Conservation (phyloP, 2,888 invertebrate species). For the Tolmerus cingulatus region DNA sequence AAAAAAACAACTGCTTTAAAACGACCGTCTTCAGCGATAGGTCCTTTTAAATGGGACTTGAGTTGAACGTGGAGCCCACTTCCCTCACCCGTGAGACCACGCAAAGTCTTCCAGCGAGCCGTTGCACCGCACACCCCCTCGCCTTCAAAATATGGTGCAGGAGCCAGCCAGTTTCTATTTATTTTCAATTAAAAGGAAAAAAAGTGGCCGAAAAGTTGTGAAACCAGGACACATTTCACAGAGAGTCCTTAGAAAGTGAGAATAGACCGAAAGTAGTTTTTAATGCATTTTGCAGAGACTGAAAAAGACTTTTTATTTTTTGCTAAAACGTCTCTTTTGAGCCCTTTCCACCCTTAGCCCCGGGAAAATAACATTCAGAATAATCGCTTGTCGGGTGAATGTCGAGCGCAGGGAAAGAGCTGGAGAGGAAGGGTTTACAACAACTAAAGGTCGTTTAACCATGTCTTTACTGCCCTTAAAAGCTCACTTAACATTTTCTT, state of each 20-base stretch:
- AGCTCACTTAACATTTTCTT: constrained; percentile 16
- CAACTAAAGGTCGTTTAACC: constrained; percentile 31
- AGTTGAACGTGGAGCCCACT: background rate
- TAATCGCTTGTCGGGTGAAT: background rate
- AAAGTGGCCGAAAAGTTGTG: background rate
- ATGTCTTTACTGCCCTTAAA: constrained; percentile 10
- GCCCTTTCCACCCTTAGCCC: background rate
- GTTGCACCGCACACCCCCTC: background rate
- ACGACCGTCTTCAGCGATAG: background rate
- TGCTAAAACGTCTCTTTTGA: background rate
- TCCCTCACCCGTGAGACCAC: background rate
- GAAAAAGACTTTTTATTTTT: background rate
- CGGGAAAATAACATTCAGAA: background rate
- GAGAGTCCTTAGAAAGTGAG: constrained; percentile 3
- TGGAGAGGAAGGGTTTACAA: background rate
- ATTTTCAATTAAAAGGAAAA: background rate
- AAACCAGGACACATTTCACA: background rate
- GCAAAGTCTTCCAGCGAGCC: background rate
- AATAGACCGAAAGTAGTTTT: constrained; percentile 20
- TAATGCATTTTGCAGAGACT: constrained; percentile 5
- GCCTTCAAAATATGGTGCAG: background rate
- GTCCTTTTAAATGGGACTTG: background rate
- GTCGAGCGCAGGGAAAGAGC: background rate
- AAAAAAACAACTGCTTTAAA: background rate
- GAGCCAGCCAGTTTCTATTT: background rate